These are phyloP conservation scores for Micronycteris hirsuta DNA, from an alignment of 2,113 vertebrate genomes.

Conservation along the genomic window DNA sequence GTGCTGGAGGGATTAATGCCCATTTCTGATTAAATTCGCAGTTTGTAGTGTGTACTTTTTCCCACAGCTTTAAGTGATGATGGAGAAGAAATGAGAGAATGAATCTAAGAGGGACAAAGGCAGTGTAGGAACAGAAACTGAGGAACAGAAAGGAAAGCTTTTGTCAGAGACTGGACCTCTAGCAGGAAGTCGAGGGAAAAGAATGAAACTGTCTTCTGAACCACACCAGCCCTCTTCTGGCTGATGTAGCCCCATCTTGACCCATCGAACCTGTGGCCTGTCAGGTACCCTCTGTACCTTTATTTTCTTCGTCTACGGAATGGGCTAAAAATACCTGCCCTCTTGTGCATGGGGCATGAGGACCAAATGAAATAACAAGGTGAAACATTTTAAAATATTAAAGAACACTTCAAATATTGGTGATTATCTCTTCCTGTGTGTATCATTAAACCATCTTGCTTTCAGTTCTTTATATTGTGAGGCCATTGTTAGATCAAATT, in stretches of 20 bases:
- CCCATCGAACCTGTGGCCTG: background rate
- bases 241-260: background rate
- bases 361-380: background rate
- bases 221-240: background rate
- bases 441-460: background rate
- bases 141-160: conserved; percentile 1
- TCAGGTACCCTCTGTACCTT: background rate
- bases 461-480: background rate
- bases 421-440: background rate
- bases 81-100: conserved; percentile 8
- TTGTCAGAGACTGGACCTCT: background rate
- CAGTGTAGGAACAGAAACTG: conserved; percentile 11
- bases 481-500: background rate
- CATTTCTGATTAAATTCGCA: conserved; percentile 8
- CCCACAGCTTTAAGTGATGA: background rate
- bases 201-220: background rate
- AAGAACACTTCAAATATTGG: conserved; percentile 9
- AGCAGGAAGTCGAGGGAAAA: background rate
- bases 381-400: conserved; percentile 21
- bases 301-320: background rate
- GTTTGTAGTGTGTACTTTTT: background rate
- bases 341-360: background rate
- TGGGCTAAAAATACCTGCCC: background rate
- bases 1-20: background rate
- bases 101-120: conserved; percentile 5